Evolutionary conservation across 2,797 vertebrate species (phyloP).

Genomic region (Clamator glandarius): DNA sequence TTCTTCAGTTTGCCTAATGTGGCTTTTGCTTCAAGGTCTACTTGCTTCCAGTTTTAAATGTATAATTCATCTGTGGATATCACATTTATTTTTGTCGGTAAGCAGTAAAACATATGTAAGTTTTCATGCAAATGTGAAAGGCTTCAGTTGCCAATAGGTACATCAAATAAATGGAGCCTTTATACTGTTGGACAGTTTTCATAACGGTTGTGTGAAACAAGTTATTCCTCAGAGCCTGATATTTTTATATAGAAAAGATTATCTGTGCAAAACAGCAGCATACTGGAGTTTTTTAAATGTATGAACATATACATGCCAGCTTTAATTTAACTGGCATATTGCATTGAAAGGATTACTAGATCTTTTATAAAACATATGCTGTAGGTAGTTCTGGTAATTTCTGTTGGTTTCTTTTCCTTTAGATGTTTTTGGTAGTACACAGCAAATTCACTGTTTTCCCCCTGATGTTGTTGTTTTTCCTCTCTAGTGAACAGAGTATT

Average conservation of each 20-base stretch:
- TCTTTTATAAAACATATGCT: neutral
- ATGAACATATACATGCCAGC: neutral
- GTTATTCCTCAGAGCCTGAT: constrained; percentile 13
- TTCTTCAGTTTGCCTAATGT: constrained; percentile 50
- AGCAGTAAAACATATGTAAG: constrained; percentile 8
- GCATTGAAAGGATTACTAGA: neutral
- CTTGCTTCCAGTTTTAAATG: constrained; percentile 16
- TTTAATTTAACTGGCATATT: constrained; percentile 27
- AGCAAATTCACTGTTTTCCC: neutral
- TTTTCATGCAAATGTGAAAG: constrained; percentile 18
- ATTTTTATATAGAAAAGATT: constrained; percentile 22
- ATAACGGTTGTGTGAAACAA: neutral
- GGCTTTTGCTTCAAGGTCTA: constrained; percentile 55
- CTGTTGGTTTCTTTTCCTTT: neutral
- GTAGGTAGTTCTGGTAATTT: neutral
- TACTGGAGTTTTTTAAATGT: neutral
- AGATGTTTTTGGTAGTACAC: neutral
- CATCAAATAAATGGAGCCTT: constrained; percentile 44
- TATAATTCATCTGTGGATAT: constrained; percentile 1
- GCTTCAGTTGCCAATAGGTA: neutral
- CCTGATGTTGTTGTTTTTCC: constrained; percentile 2
- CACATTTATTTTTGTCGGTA: constrained; percentile 14
- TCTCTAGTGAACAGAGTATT: constrained; percentile 96
- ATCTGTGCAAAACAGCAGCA: neutral
- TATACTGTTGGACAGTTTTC: constrained; percentile 8